Conservation (phyloP, 2,113 vertebrate species). For the Amphilophus citrinellus region DNA sequence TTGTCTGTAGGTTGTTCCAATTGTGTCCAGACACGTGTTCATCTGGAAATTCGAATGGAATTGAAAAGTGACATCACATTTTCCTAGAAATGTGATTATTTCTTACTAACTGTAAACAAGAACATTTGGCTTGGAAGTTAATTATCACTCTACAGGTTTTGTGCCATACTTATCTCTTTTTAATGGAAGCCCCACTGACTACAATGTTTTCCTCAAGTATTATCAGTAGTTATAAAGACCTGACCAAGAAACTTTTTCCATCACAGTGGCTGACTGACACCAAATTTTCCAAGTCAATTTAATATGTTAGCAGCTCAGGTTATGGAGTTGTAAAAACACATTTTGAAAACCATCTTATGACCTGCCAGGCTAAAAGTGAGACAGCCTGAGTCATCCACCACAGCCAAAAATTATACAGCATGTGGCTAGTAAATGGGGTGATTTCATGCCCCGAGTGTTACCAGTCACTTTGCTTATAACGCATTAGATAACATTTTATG, state of each 20-base stretch:
- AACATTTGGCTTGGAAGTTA: not conserved
- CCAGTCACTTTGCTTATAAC: slow-evolving; percentile 34
- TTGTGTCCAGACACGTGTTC: not conserved
- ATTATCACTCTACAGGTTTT: not conserved
- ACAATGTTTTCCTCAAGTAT: not conserved
- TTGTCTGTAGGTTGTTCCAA: not conserved
- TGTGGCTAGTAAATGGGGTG: slow-evolving; percentile 18
- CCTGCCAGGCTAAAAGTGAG: slow-evolving; percentile 35
- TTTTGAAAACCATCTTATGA: slow-evolving; percentile 33
- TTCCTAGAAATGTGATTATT: not conserved
- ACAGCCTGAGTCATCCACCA: slow-evolving; percentile 28
- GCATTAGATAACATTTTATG: slow-evolving; percentile 8
- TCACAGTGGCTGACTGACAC: slow-evolving; percentile 23
- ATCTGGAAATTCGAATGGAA: not conserved
- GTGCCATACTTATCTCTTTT: not conserved
- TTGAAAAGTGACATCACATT: not conserved
- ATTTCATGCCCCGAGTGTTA: slow-evolving; percentile 6
- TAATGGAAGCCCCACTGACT: not conserved
- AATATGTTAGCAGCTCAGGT: slow-evolving; percentile 24
- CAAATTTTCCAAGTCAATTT: slow-evolving; percentile 39
- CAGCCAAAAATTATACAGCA: slow-evolving; percentile 27
- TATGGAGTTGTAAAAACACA: slow-evolving; percentile 35
- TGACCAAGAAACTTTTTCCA: slow-evolving; percentile 18
- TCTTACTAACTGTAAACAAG: not conserved
- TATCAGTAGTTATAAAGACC: slow-evolving; percentile 18